Conservation (phyloP, 30 jellyfish, hydroid and myxozoan genomes). For the Turritopsis rubra region DNA sequence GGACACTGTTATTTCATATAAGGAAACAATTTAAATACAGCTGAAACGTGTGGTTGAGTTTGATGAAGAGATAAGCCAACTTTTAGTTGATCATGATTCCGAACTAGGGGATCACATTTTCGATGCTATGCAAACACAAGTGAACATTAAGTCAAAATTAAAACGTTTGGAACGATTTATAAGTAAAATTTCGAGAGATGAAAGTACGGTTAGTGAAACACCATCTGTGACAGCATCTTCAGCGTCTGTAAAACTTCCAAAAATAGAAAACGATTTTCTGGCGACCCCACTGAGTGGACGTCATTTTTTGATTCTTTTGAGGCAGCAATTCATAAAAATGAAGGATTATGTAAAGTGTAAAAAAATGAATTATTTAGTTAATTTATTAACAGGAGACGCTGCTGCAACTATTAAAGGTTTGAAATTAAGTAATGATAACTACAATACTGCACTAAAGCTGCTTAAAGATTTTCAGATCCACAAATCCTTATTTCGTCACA, state of each 20-base stretch:
- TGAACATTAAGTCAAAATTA: neutral
- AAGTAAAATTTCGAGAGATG: neutral
- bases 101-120: neutral
- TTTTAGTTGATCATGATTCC: neutral
- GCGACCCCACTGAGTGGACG: neutral
- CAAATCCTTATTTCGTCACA: neutral
- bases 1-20: neutral
- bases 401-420: neutral
- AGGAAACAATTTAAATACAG: neutral
- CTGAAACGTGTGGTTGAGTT: neutral
- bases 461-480: neutral
- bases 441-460: neutral
- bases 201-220: neutral
- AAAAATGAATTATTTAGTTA: neutral
- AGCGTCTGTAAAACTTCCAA: too few species aligned
- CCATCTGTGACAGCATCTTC: neutral
- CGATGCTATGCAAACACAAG: neutral
- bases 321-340: neutral
- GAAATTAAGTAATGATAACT: neutral
- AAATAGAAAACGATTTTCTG: neutral
- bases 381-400: neutral
- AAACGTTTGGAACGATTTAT: neutral
- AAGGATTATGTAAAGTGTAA: neutral
- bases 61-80: neutral
- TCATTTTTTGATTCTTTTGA: neutral